Percentiles rank a stretch among this genome's conserved stretches.
phyloP scores from a whole-genome alignment of 2,797 vertebrate genomes.

The Enteromius viviparus region DNA sequence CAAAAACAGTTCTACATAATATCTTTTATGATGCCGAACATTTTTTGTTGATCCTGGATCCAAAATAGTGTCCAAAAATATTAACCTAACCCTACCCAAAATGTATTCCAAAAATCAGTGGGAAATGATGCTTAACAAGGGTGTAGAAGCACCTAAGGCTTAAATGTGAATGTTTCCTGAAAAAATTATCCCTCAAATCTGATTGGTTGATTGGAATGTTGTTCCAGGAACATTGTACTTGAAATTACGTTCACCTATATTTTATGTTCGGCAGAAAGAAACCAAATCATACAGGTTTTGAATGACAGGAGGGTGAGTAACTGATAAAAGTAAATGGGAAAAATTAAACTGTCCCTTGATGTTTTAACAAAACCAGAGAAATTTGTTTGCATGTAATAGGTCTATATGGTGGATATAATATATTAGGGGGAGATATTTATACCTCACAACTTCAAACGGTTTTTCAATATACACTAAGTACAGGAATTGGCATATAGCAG shows the following conservation, averaged over 20 bases:
- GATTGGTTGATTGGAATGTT: too few species aligned
- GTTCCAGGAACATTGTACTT: too few species aligned
- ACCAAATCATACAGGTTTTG: not conserved
- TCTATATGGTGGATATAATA: not conserved
- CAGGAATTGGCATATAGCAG: not conserved
- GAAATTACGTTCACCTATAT: not conserved
- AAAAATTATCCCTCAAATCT: too few species aligned
- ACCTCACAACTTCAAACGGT: not conserved
- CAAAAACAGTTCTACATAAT: not conserved
- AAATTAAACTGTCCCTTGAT: not conserved
- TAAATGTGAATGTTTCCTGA: too few species aligned
- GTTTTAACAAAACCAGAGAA: not conserved
- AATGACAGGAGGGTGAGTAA: not conserved
- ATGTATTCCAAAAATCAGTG: too few species aligned
- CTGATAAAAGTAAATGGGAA: not conserved
- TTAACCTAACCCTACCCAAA: too few species aligned
- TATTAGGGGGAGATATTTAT: not conserved
- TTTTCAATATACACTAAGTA: not conserved
- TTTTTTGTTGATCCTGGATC: too few species aligned
- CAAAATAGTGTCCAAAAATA: too few species aligned
- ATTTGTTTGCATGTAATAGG: not conserved
- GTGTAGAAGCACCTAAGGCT: too few species aligned
- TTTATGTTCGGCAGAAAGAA: not conserved
- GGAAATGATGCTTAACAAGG: too few species aligned
- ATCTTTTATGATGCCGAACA: too few species aligned